phyloP scores from a whole-genome alignment of 2,113 vertebrate species.

The Climacteris rufus region DNA sequence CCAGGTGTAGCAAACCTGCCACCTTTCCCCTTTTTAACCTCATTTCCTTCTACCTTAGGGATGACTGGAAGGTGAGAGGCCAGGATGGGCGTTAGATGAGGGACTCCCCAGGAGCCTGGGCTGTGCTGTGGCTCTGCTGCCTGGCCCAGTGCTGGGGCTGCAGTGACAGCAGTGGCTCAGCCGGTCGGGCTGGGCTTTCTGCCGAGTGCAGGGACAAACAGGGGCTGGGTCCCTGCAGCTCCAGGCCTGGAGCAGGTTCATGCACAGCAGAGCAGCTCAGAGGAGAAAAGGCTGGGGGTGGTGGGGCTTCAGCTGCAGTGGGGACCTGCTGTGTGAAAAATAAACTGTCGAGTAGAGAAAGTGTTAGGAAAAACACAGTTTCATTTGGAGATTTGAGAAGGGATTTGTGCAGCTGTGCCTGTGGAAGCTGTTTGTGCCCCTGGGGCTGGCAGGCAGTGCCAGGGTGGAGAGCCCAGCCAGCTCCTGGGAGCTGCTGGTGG shows the following conservation, averaged over 20 bases:
- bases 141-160: fast-evolving
- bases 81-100: fast-evolving
- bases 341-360: not conserved
- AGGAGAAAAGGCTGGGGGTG: not conserved
- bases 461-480: not conserved
- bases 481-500: not conserved
- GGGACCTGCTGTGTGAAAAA: not conserved
- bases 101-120: not conserved
- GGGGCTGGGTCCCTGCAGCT: fast-evolving
- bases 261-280: too few species aligned
- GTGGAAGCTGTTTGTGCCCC: not conserved
- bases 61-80: not conserved
- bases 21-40: not conserved
- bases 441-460: not conserved
- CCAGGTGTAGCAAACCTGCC: too few species aligned
- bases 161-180: not conserved
- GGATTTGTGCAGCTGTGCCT: not conserved
- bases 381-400: not conserved
- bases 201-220: not conserved
- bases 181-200: not conserved
- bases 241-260: not conserved
- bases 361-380: not conserved
- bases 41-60: not conserved
- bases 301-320: not conserved
- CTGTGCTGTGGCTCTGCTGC: fast-evolving